Percentiles rank a stretch among this genome's conserved stretches.
These are phyloP conservation scores for Tragelaphus strepsiceros DNA, from an alignment of 2,113 vertebrate genomes.

Conservation along the genomic window DNA sequence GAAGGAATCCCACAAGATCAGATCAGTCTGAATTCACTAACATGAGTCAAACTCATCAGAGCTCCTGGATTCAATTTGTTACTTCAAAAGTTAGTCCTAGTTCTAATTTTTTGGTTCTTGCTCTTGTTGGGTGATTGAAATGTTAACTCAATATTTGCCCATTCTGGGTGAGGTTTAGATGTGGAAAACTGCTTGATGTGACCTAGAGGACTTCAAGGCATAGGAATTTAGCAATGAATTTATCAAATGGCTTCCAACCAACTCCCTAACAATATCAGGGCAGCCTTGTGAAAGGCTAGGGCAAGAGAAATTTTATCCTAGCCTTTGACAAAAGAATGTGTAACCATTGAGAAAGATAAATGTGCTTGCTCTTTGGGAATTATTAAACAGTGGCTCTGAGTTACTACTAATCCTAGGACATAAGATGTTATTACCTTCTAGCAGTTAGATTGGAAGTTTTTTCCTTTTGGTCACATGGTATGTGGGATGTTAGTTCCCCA, in stretches of 20 bases:
- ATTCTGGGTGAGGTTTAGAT: not conserved
- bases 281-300: not conserved
- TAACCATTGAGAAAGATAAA: not conserved
- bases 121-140: not conserved
- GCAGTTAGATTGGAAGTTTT: not conserved
- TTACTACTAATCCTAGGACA: not conserved
- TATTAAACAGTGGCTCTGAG: not conserved
- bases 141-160: not conserved
- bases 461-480: not conserved
- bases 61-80: not conserved
- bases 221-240: not conserved
- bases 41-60: not conserved
- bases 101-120: not conserved
- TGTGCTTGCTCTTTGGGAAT: not conserved
- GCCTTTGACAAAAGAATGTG: not conserved
- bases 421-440: not conserved
- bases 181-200: not conserved
- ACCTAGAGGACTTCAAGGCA: not conserved
- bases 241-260: not conserved
- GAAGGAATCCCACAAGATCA: not conserved
- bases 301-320: not conserved
- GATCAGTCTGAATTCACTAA: not conserved
- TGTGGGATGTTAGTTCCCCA: not conserved
- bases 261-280: not conserved
- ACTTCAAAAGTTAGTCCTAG: not conserved